Evolutionary conservation across 2,797 vertebrate species (phyloP).

Genomic region (Luscinia megarhynchos): DNA sequence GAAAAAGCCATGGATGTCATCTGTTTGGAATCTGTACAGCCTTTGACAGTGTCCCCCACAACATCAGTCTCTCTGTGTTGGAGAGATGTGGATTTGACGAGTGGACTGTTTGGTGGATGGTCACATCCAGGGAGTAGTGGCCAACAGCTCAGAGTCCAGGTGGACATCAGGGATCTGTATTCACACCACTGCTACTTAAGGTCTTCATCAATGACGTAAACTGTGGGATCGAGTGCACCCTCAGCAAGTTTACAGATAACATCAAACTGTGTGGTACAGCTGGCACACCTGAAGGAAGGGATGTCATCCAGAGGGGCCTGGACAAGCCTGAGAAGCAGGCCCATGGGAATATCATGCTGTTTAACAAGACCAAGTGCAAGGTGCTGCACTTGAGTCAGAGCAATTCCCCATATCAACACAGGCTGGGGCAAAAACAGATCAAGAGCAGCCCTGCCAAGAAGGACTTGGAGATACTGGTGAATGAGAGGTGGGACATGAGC

Average conservation of each 20-base stretch:
- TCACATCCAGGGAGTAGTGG: background rate
- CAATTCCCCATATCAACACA: background rate
- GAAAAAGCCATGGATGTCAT: background rate
- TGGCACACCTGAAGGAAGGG: background rate
- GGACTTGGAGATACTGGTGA: background rate
- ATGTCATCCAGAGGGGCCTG: background rate
- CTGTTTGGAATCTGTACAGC: background rate
- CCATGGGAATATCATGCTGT: background rate
- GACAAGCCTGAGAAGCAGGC: background rate
- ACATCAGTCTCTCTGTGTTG: background rate
- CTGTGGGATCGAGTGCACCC: fast-evolving
- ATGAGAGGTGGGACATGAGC: background rate
- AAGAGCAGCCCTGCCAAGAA: background rate
- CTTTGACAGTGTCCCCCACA: background rate
- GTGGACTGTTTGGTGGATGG: background rate
- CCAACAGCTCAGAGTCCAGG: background rate
- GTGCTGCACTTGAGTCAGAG: background rate
- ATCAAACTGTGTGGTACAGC: background rate
- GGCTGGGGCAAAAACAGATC: background rate
- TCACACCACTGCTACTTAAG: background rate
- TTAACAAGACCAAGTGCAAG: background rate
- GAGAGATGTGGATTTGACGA: background rate
- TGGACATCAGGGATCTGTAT: background rate
- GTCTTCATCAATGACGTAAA: background rate
- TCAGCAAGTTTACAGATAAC: background rate